Base-by-base conservation (phyloP, 2,888 invertebrate genomes). In the Tetramorium bicarinatum region DNA sequence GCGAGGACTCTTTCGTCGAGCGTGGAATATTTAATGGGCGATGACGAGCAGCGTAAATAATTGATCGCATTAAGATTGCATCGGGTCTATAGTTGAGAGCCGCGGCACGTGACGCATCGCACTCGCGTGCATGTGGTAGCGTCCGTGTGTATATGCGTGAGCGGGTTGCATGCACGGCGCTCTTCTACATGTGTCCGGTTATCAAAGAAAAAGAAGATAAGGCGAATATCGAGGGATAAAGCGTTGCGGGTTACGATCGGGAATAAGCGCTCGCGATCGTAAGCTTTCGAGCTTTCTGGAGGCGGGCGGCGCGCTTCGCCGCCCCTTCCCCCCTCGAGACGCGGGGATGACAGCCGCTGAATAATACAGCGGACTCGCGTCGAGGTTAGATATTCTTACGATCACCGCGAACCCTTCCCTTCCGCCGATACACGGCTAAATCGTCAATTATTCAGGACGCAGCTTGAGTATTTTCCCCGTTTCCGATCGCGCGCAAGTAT, bases 381-480 rank as follows among this genome's bases (percentile, higher is more conserved):
- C 91, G 91, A 90, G 90, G 89, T 90, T 90, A 88, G 90, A 92
- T 91, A 93, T 94, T 93, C 93, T 93, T 93, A 93, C 93, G 93
- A 93, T 93, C 92, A 92, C 91, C 90, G 90, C 85, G 91, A 91
- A 90, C 92, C 92, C 90, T 92, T 92, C 90, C 89, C 87, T 85
- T 85, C 87, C 88, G 87, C 85, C 91, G 91, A 92, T 93, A 91
- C 92, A 91, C 91, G 89, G 87, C 91, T 89, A 89, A 91, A 91
- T 92, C 90, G 85, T 93, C 89, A 92, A 93, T 92, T 91, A 93
- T 92, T 92, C 91, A 93, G 84, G 34, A 71, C 77, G 85, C 82
- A 86, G 86, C 89, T 87, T 88, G 91, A 90, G 87, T 88, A 90
- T 92, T 91, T 90, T 89, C 90, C 91, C 87, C 85, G 85, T 89